Evolutionary conservation across 2,888 invertebrate genomes (phyloP), one percentile per base, ranked within the genome.

Genomic region (Anthrax anthrax): DNA sequence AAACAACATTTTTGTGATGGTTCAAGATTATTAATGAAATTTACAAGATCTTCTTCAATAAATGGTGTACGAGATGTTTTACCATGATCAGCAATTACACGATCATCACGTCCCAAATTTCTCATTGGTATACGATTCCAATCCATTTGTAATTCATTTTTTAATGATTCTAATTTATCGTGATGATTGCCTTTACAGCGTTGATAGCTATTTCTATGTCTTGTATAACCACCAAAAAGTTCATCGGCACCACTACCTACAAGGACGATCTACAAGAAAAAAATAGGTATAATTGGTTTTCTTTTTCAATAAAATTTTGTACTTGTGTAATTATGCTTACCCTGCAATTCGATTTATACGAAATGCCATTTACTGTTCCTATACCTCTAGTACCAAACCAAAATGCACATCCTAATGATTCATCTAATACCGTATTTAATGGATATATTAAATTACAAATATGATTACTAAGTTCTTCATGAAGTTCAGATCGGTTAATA

Each of bases 231-330:
- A 42, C 90, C 95, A 61, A 97, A 84, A 51, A 96, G 74, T 70
- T 98, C 98, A 73, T 98, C 98, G 1, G 97, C 96, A 9, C 97
- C 97, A 72, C 90, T 90, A 34, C 97, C 97, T 56, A 87, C 70
- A 53, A 95, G 65, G 49, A 92, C 67, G 18, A 91, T 75, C 85
- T 86, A 55, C 23, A 23, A 23, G 23, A 23, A 23, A 23, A 8
- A 37, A 49, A 52, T 32, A 29, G 46, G 39, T 48, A 39, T 23
- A 17, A 49, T 34, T 39, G 4, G 13, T 10, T 19, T 17, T 19
- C 5, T 37, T 17, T 1, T 39, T 32, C 27, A 23, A 23, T 23
- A 23, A 23, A 6, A 23, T 23, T 8, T 23, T 8, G 4, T 23
- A 4, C 8, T 8, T 23, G 23, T 6, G 5, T 6, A 8, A 23